Percentiles rank a stretch among this genome's conserved stretches.
phyloP scores from a whole-genome alignment of 2,113 vertebrate genomes.

The Centropristis striata region DNA sequence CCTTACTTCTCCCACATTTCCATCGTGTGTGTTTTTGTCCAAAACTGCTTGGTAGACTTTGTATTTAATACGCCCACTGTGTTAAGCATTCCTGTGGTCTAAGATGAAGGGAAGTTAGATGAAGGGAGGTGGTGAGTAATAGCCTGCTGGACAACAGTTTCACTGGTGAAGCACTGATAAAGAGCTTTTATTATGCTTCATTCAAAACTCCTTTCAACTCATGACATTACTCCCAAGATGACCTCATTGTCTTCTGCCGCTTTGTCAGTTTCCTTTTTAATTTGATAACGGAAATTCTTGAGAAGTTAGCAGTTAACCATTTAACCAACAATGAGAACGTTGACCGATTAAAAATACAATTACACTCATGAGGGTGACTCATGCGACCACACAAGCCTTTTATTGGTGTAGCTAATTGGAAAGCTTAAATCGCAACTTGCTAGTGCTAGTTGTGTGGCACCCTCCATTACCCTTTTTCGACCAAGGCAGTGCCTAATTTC shows the following conservation, averaged over 20 bases:
- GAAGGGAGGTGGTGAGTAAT: slow-evolving; percentile 54
- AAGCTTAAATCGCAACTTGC: no score
- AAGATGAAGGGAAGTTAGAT: slow-evolving; percentile 27
- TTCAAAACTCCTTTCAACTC: slow-evolving; percentile 25
- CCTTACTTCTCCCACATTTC: slow-evolving; percentile 30
- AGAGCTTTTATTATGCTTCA: slow-evolving; percentile 33
- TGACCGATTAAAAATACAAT: no score
- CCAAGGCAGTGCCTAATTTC: no score
- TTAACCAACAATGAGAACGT: no score
- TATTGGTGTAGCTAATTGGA: no score
- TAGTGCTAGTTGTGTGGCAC: no score
- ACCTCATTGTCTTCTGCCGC: slow-evolving; percentile 40
- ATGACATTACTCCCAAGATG: slow-evolving; percentile 37
- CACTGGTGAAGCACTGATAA: slow-evolving; percentile 26
- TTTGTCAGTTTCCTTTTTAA: not conserved
- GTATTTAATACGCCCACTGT: slow-evolving; percentile 50
- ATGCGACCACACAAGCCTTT: no score
- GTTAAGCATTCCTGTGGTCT: slow-evolving; percentile 61
- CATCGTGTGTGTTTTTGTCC: slow-evolving; percentile 6
- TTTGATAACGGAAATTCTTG: not conserved
- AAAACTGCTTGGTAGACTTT: slow-evolving; percentile 30
- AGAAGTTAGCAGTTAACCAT: not conserved
- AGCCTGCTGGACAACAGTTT: slow-evolving; percentile 33
- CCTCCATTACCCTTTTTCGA: no score
- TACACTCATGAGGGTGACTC: no score